phyloP scores from a whole-genome alignment of 2,888 invertebrate species.

The Euclidia mi region DNA sequence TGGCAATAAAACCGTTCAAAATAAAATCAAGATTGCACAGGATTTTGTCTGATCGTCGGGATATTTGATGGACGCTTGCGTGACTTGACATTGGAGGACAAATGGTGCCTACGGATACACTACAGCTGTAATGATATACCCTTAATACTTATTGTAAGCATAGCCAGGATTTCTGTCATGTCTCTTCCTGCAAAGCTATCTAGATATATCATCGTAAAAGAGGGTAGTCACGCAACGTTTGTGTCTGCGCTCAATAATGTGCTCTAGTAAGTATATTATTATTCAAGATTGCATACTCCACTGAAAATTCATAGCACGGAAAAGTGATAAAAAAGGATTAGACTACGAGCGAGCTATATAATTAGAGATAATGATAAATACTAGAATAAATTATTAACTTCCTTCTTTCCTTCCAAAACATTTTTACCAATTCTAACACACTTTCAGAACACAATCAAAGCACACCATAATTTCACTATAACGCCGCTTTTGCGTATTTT shows the following conservation, averaged over 20 bases:
- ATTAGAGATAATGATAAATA: too few species aligned
- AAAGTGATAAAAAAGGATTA: too few species aligned
- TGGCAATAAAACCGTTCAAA: not conserved
- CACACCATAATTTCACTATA: too few species aligned
- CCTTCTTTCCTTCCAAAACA: too few species aligned
- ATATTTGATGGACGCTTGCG: slow-evolving; percentile 13
- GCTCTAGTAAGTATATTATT: too few species aligned
- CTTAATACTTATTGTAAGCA: slow-evolving; percentile 33
- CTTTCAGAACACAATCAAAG: too few species aligned
- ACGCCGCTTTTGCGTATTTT: too few species aligned
- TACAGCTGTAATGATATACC: slow-evolving; percentile 10
- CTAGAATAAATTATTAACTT: too few species aligned
- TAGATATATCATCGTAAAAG: slow-evolving; percentile 15
- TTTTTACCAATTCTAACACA: too few species aligned
- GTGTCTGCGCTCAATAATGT: not conserved
- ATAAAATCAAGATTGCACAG: not conserved
- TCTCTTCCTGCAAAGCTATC: slow-evolving; percentile 15
- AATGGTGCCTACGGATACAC: slow-evolving; percentile 24
- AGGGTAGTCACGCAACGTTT: slow-evolving; percentile 18
- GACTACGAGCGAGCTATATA: too few species aligned
- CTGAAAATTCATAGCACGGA: too few species aligned
- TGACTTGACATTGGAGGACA: slow-evolving; percentile 27
- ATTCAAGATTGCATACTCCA: too few species aligned
- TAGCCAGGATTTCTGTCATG: slow-evolving; percentile 17
- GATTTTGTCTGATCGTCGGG: slow-evolving; percentile 8